These are phyloP conservation scores for Stylophora pistillata DNA, from an alignment of 64 coral and sea anemone species.

Conservation along the genomic window DNA sequence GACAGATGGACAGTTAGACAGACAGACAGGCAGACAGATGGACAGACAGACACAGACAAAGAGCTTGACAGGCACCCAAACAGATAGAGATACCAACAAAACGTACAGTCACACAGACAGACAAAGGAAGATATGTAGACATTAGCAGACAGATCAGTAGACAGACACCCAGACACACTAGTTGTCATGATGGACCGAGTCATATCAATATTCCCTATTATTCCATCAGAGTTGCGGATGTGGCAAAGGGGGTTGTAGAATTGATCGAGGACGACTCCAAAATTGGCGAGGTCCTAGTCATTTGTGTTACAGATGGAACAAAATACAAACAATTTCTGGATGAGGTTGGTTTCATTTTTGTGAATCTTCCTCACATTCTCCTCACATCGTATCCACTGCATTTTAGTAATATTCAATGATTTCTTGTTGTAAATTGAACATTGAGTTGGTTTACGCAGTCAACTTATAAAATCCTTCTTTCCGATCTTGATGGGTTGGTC, in stretches of 20 bases:
- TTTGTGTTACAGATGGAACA: slow-evolving; percentile 68
- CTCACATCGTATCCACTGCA: too few relatives aligned
- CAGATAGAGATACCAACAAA: neutral
- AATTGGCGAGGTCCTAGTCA: slow-evolving; percentile 72
- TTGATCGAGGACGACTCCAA: slow-evolving; percentile 77
- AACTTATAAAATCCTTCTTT: too few relatives aligned
- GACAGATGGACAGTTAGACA: too few relatives aligned
- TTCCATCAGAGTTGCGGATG: slow-evolving; percentile 47
- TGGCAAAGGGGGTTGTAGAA: slow-evolving; percentile 62
- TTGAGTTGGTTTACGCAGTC: too few relatives aligned
- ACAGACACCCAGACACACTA: neutral
- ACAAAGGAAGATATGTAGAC: too few relatives aligned
- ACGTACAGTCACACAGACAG: neutral
- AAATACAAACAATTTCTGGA: slow-evolving; percentile 45
- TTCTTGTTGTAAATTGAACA: too few relatives aligned
- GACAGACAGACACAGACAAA: neutral
- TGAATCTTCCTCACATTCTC: neutral
- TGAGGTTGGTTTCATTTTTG: neutral
- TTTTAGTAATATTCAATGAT: too few relatives aligned
- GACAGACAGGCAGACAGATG: neutral
- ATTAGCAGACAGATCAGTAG: neutral
- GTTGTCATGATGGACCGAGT: neutral
- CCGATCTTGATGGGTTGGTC: too few relatives aligned
- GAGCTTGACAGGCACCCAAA: neutral
- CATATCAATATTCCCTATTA: neutral